Conservation (phyloP, 2,888 invertebrate genomes). For the Spilarctia lutea region DNA sequence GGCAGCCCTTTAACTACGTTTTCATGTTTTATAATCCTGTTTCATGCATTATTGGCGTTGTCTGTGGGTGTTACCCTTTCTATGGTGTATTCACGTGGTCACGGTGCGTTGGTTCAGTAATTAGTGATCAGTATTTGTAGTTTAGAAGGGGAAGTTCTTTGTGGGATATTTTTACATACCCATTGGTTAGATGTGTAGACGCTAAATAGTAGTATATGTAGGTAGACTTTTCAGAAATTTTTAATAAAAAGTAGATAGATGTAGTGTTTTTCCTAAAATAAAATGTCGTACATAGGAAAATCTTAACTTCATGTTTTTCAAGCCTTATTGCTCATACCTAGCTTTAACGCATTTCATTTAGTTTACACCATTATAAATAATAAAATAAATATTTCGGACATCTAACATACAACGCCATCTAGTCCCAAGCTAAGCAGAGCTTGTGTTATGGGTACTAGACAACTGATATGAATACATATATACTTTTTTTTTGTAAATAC, state of each 20-base stretch:
- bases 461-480: too few species aligned
- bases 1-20: conserved; percentile 77
- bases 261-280: too few species aligned
- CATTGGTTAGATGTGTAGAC: not conserved
- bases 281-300: too few species aligned
- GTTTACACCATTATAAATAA: too few species aligned
- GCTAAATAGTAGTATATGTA: not conserved
- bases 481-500: too few species aligned
- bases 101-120: conserved; percentile 57
- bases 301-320: too few species aligned
- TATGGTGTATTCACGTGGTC: conserved; percentile 58
- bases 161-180: conserved; percentile 11
- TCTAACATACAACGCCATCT: too few species aligned
- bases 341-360: too few species aligned
- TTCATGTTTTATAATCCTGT: conserved; percentile 85
- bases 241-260: not conserved
- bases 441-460: too few species aligned
- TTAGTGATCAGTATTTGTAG: conserved; percentile 14
- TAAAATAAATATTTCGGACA: too few species aligned
- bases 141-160: conserved; percentile 7
- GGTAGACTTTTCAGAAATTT: not conserved
- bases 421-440: too few species aligned
- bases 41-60: conserved; percentile 83
- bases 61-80: conserved; percentile 65
- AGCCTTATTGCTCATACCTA: too few species aligned